These are phyloP conservation scores for Lepidothrix coronata DNA, from an alignment of 2,113 vertebrate species.

Conservation along the genomic window DNA sequence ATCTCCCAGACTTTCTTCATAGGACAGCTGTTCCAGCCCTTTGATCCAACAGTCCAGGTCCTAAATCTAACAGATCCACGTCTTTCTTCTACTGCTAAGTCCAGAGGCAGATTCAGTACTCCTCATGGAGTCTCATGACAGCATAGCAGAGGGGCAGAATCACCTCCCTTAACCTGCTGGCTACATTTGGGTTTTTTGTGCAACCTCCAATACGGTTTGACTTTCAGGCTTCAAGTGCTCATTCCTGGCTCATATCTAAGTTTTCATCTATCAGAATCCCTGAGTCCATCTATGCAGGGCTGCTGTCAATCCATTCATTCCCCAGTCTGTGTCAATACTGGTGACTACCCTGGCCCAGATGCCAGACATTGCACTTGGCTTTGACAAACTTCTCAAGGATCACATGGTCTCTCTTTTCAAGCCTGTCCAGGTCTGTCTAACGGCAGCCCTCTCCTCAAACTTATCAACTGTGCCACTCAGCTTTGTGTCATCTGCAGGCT, in stretches of 20 bases:
- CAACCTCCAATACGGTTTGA: background rate
- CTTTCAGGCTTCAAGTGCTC: background rate
- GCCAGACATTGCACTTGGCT: background rate
- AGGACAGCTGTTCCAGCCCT: rapidly evolving
- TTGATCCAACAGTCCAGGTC: background rate
- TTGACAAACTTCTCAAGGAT: background rate
- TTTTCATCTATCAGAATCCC: background rate
- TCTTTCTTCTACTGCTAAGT: background rate
- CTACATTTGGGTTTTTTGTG: background rate
- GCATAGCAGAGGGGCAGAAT: background rate
- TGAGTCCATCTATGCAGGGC: background rate
- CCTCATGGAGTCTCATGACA: background rate
- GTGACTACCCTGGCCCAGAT: background rate
- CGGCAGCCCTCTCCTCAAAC: rapidly evolving
- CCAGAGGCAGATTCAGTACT: background rate
- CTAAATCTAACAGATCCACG: background rate
- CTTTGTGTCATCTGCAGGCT: background rate
- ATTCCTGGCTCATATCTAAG: background rate
- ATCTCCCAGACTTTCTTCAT: background rate
- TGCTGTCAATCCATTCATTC: background rate
- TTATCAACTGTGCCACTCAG: background rate
- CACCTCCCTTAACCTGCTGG: background rate
- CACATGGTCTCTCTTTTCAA: background rate
- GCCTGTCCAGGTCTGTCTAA: background rate
- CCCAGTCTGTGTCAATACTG: background rate